Conservation (phyloP, 1,140 invertebrate genomes). For the Linepithema humile region DNA sequence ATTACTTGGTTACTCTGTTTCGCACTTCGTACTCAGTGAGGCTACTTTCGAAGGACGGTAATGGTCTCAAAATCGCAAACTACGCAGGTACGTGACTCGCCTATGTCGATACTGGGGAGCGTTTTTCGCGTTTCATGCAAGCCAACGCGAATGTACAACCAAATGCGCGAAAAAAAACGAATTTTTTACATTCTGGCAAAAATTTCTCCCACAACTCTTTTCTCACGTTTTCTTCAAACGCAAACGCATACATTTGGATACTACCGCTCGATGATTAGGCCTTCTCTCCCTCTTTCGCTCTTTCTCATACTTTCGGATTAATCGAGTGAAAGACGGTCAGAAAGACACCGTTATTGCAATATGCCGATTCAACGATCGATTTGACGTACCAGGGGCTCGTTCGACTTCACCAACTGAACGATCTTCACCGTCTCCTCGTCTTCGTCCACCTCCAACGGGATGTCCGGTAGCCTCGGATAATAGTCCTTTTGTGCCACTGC, state of each 20-base stretch:
- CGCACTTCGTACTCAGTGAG: slow-evolving; percentile 25
- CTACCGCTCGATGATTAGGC: slow-evolving; percentile 19
- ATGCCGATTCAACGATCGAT: slow-evolving; percentile 45
- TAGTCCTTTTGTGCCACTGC: slow-evolving; percentile 98
- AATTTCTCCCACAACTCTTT: background rate
- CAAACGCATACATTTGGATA: background rate
- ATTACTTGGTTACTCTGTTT: slow-evolving; percentile 77
- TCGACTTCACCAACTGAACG: slow-evolving; percentile 97
- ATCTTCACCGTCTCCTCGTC: slow-evolving; percentile 98
- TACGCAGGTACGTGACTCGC: slow-evolving; percentile 35
- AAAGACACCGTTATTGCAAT: slow-evolving; percentile 40
- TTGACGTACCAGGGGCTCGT: slow-evolving; percentile 96
- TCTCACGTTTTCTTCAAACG: background rate
- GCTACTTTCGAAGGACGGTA: background rate
- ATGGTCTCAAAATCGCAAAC: background rate
- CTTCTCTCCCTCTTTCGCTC: slow-evolving; percentile 1
- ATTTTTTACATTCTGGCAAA: slow-evolving; percentile 16
- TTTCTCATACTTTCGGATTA: slow-evolving; percentile 39
- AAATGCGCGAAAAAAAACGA: slow-evolving; percentile 34
- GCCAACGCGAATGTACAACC: slow-evolving; percentile 44
- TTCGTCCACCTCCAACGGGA: slow-evolving; percentile 94
- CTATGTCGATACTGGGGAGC: slow-evolving; percentile 63
- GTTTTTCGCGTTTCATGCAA: slow-evolving; percentile 64
- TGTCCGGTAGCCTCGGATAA: slow-evolving; percentile 94
- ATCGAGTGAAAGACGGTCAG: slow-evolving; percentile 32